phyloP scores from a whole-genome alignment of 2,113 vertebrate species.

The Antennarius striatus region DNA sequence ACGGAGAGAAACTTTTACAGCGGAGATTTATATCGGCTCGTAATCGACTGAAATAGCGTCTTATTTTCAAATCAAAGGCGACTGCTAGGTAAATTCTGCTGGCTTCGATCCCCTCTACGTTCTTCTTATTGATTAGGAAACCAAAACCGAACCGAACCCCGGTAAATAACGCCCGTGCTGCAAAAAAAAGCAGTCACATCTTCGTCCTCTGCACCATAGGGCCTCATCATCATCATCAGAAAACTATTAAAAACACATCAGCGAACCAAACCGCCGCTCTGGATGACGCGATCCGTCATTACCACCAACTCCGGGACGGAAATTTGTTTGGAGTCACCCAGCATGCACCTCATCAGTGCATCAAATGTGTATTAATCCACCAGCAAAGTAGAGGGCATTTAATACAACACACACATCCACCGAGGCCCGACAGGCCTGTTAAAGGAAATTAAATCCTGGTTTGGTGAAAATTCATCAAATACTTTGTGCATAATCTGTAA shows the following conservation, averaged over 20 bases:
- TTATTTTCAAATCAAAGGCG: slow-evolving; percentile 12
- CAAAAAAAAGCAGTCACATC: not conserved
- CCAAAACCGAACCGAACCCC: not conserved
- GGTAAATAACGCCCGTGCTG: not conserved
- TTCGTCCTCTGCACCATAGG: not conserved
- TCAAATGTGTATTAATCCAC: not conserved
- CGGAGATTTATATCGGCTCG: not conserved
- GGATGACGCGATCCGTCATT: not conserved
- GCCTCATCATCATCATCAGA: not conserved
- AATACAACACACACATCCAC: too few species aligned
- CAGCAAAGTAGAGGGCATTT: too few species aligned
- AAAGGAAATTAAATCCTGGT: too few species aligned
- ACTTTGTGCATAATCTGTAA: too few species aligned
- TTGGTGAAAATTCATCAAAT: too few species aligned
- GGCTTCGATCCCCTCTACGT: not conserved
- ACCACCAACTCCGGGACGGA: not conserved
- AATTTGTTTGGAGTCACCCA: not conserved
- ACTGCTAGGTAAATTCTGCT: not conserved
- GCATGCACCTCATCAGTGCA: not conserved
- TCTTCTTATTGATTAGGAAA: not conserved
- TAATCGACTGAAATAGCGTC: slow-evolving; percentile 24
- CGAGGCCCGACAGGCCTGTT: too few species aligned
- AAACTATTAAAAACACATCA: slow-evolving; percentile 7
- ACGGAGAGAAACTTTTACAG: too few species aligned
- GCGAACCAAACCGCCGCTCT: not conserved